These are phyloP conservation scores for Embidobia sp. DNA, from an alignment of 2,888 invertebrate species.

Conservation along the genomic window DNA sequence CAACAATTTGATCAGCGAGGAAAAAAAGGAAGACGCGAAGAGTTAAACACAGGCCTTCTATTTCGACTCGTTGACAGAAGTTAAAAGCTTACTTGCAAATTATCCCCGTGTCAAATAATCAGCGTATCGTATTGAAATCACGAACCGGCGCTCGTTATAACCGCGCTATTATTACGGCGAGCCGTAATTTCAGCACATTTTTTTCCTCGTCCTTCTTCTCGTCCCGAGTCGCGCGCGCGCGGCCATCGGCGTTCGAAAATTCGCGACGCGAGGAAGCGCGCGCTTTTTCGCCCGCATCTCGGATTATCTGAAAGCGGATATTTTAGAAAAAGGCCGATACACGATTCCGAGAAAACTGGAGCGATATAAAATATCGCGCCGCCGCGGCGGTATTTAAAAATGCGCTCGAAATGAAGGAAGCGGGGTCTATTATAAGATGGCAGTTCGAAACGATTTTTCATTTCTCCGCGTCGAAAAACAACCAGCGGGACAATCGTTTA, in stretches of 20 bases:
- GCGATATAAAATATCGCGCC: slow-evolving; percentile 34
- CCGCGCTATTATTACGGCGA: slow-evolving; percentile 40
- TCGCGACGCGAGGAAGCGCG: slow-evolving; percentile 2
- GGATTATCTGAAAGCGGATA: not conserved
- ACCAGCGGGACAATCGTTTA: too few relatives aligned
- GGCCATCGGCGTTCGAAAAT: slow-evolving; percentile 10
- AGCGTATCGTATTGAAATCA: slow-evolving; percentile 44
- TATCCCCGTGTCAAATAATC: slow-evolving; percentile 53
- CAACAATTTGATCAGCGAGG: too few relatives aligned
- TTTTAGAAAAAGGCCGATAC: slow-evolving; percentile 8
- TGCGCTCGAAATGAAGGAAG: slow-evolving; percentile 11
- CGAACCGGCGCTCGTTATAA: slow-evolving; percentile 26
- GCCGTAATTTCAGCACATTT: slow-evolving; percentile 49
- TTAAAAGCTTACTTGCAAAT: slow-evolving; percentile 53
- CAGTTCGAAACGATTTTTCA: slow-evolving; percentile 6
- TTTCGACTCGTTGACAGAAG: slow-evolving; percentile 33
- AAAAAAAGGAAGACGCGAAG: not conserved
- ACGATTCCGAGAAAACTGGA: slow-evolving; percentile 23
- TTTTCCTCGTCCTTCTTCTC: slow-evolving; percentile 23
- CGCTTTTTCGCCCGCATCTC: not conserved
- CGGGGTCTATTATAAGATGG: slow-evolving; percentile 47
- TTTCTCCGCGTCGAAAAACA: slow-evolving; percentile 1
- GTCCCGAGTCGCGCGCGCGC: too few relatives aligned
- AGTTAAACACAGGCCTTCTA: not conserved
- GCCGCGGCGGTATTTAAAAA: slow-evolving; percentile 27